Percentiles rank a stretch among this genome's conserved stretches.
phyloP scores from a whole-genome alignment of 2,797 vertebrate species.

The Alfaro cultratus region DNA sequence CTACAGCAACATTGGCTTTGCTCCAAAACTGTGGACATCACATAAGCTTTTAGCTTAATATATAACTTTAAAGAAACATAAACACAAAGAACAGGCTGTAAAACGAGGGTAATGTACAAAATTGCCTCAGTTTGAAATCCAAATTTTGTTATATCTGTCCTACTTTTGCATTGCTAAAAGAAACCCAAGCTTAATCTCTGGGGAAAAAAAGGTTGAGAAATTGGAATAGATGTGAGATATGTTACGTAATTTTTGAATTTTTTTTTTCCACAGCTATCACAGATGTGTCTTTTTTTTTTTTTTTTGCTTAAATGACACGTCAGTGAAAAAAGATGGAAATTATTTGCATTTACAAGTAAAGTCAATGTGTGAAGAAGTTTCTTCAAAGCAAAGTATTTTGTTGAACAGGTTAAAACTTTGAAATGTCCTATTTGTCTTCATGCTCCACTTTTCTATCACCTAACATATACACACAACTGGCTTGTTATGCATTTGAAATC shows the following conservation, averaged over 20 bases:
- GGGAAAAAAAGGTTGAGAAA: background rate
- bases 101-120: slow-evolving; percentile 11
- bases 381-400: background rate
- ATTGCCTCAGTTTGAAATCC: slow-evolving; percentile 2
- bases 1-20: slow-evolving; percentile 21
- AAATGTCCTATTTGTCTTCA: background rate
- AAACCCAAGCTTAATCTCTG: background rate
- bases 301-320: background rate
- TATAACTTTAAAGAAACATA: slow-evolving; percentile 46
- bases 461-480: background rate
- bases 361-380: background rate
- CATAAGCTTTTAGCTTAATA: slow-evolving; percentile 62
- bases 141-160: slow-evolving; percentile 1
- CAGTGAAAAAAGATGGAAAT: background rate
- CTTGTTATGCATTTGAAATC: background rate
- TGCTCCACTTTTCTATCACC: background rate
- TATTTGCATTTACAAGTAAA: background rate
- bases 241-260: too few species aligned
- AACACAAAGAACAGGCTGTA: slow-evolving; percentile 1
- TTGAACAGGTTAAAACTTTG: background rate
- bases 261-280: background rate
- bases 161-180: slow-evolving; percentile 7
- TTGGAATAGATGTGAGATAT: background rate
- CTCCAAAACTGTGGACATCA: slow-evolving; percentile 23
- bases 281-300: background rate